These are phyloP conservation scores for Drosophila kuntzei DNA, from an alignment of 2,888 invertebrate species.

Conservation along the genomic window DNA sequence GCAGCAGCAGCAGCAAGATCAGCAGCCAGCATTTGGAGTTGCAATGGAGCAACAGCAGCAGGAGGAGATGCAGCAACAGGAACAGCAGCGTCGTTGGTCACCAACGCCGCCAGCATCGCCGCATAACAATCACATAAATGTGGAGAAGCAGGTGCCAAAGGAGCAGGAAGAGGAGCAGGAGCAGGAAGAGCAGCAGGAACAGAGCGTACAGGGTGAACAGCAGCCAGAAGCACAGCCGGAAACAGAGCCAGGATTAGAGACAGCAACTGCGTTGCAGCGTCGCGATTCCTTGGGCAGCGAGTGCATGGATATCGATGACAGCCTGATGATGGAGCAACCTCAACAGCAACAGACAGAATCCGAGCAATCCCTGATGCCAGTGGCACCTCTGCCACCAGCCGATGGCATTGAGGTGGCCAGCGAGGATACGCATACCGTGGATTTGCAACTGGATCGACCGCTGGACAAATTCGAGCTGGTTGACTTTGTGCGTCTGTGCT, in stretches of 20 bases:
- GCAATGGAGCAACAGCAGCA: conserved; percentile 13
- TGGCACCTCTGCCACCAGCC: conserved; percentile 47
- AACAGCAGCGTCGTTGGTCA: conserved; percentile 71
- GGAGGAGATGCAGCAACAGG: conserved; percentile 15
- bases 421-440: conserved; percentile 89
- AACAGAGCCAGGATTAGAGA: neutral
- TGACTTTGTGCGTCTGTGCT: conserved; percentile 90
- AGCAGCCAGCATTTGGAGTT: neutral
- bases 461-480: conserved; percentile 91
- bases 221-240: neutral
- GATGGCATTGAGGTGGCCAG: conserved; percentile 87
- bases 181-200: neutral
- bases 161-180: neutral
- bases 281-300: conserved; percentile 68
- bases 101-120: conserved; percentile 82
- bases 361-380: neutral
- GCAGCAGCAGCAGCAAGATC: conserved; percentile 5
- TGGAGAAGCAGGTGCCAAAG: conserved; percentile 32
- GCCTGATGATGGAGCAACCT: conserved; percentile 25
- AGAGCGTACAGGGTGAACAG: neutral
- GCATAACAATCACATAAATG: conserved; percentile 55
- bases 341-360: neutral
- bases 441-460: conserved; percentile 90
- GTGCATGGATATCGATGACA: conserved; percentile 73
- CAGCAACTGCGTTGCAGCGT: conserved; percentile 47